A percentile compares a stretch with the other conserved stretches of the same genome.
Evolutionary conservation across 2,797 vertebrate species (phyloP).

Genomic region (Darevskia nairensis): DNA sequence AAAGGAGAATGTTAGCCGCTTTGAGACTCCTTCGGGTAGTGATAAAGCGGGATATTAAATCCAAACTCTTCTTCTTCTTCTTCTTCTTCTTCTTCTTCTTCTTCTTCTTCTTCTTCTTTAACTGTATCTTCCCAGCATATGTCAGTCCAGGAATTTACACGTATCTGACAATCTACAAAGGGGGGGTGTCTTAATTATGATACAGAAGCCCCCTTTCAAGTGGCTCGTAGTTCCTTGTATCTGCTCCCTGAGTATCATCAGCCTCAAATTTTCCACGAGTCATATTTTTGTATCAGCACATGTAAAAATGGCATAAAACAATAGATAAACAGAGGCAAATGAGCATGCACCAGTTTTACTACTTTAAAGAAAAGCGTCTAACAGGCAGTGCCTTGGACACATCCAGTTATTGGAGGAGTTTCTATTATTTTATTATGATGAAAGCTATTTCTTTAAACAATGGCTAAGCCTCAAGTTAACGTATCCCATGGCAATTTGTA

Average conservation of each 20-base stretch:
- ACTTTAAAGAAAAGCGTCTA: neutral
- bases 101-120: no score
- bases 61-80: no score
- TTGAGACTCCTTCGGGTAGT: no score
- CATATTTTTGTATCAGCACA: neutral
- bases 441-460: constrained; percentile 57
- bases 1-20: no score
- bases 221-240: neutral
- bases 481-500: constrained; percentile 31
- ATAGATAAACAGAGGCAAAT: neutral
- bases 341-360: neutral
- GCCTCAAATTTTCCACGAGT: neutral
- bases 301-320: neutral
- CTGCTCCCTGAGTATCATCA: neutral
- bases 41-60: no score
- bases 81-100: no score
- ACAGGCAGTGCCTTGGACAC: neutral
- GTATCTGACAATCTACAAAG: no score
- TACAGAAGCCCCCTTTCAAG: neutral
- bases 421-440: constrained; percentile 10
- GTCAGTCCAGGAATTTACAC: no score
- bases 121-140: no score
- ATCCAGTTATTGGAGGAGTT: constrained; percentile 7
- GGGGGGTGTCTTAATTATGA: neutral
- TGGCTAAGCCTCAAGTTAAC: constrained; percentile 44